A percentile compares a stretch with the other conserved stretches of the same genome.
Conservation (phyloP, 2,113 vertebrate species). For the Heterocephalus glaber region DNA sequence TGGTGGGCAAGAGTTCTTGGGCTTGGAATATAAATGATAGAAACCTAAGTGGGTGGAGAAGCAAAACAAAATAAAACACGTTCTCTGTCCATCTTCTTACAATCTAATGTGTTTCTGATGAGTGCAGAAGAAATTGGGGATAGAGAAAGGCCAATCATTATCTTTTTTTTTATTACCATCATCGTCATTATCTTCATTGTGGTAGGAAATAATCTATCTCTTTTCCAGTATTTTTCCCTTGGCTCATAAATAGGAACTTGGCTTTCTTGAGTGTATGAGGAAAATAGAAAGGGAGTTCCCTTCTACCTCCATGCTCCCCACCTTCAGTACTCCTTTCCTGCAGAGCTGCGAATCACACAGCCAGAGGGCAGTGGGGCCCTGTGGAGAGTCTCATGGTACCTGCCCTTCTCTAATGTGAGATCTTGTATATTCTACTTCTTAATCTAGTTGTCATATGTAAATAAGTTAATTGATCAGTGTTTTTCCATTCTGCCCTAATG, state of each 20-base stretch:
- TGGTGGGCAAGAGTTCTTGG: not conserved
- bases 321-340: not conserved
- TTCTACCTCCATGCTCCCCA: not conserved
- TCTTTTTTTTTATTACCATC: not conserved
- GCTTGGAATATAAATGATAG: slow-evolving; percentile 11
- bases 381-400: not conserved
- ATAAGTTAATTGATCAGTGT: not conserved
- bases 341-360: not conserved
- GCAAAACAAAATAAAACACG: not conserved
- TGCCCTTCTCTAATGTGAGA: not conserved
- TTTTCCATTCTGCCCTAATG: not conserved
- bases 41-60: not conserved
- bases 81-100: not conserved
- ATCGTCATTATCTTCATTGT: slow-evolving; percentile 44
- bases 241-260: not conserved
- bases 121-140: not conserved
- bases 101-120: slow-evolving; percentile 46
- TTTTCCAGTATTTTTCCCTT: slow-evolving; percentile 29
- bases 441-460: not conserved
- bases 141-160: not conserved
- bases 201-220: not conserved
- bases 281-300: slow-evolving; percentile 2
- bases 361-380: not conserved
- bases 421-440: not conserved
- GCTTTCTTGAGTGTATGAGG: not conserved